Percentiles rank a stretch among this genome's conserved stretches.
These are phyloP conservation scores for Cydia splendana DNA, from an alignment of 1,140 invertebrate species.

Conservation along the genomic window DNA sequence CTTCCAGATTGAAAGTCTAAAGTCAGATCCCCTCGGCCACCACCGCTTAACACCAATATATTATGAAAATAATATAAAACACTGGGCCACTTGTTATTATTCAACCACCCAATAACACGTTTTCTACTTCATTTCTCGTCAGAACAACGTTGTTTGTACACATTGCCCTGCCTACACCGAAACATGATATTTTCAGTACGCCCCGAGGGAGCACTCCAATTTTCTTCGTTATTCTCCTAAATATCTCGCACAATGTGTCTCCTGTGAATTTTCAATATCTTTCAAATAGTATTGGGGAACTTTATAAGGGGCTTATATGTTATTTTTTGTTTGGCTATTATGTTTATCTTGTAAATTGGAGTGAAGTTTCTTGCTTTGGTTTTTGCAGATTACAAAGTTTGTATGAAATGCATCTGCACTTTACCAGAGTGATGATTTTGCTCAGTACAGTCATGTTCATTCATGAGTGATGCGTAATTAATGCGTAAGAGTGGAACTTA, in stretches of 20 bases:
- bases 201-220: neutral
- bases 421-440: too few species aligned
- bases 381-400: too few species aligned
- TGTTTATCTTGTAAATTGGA: neutral
- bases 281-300: neutral
- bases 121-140: neutral
- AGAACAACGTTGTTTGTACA: neutral
- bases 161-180: conserved; percentile 8
- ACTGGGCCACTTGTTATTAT: neutral
- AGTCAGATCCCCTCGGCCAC: too few species aligned
- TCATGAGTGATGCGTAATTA: too few species aligned
- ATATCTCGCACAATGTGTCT: conserved; percentile 15
- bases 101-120: neutral
- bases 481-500: too few species aligned
- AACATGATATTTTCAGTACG: conserved; percentile 8
- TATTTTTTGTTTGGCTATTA: neutral
- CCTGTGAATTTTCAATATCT: neutral
- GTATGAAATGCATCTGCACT: too few species aligned
- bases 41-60: too few species aligned
- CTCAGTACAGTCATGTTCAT: too few species aligned
- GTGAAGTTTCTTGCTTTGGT: too few species aligned
- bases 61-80: too few species aligned
- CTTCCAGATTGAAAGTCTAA: too few species aligned
- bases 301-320: neutral
- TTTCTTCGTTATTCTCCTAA: conserved; percentile 12